Evolutionary conservation across 2,797 vertebrate species (phyloP).

Genomic region (Sebastes nivosus): DNA sequence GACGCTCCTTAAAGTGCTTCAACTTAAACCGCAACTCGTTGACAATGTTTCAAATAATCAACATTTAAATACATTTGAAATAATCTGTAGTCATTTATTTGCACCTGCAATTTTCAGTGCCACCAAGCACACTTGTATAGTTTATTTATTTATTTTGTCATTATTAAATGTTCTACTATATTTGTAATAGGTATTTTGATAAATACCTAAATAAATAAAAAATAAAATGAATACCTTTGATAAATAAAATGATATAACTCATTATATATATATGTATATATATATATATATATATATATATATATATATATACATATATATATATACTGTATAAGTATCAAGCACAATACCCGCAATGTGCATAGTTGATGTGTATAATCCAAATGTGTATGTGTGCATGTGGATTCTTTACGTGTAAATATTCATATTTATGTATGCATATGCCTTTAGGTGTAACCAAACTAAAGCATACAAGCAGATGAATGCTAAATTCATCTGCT

Average conservation of each 20-base stretch:
- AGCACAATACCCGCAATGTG: not conserved
- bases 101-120: not conserved
- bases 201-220: not conserved
- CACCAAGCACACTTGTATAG: not conserved
- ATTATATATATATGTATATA: too few species aligned
- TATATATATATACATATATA: not conserved
- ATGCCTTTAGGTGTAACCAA: not conserved
- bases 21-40: not conserved
- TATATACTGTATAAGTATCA: not conserved
- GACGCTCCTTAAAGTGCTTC: not conserved
- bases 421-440: not conserved
- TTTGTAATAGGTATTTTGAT: not conserved
- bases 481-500: not conserved
- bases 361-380: not conserved
- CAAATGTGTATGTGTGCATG: not conserved
- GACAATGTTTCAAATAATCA: not conserved
- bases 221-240: not conserved
- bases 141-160: not conserved
- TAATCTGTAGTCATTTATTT: not conserved
- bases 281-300: not conserved
- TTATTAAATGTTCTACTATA: not conserved
- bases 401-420: not conserved
- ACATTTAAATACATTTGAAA: not conserved
- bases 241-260: not conserved
- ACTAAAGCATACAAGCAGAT: too few species aligned